phyloP scores from a whole-genome alignment of 35 echinoderm and acorn worm genomes.

The Patiria miniata region DNA sequence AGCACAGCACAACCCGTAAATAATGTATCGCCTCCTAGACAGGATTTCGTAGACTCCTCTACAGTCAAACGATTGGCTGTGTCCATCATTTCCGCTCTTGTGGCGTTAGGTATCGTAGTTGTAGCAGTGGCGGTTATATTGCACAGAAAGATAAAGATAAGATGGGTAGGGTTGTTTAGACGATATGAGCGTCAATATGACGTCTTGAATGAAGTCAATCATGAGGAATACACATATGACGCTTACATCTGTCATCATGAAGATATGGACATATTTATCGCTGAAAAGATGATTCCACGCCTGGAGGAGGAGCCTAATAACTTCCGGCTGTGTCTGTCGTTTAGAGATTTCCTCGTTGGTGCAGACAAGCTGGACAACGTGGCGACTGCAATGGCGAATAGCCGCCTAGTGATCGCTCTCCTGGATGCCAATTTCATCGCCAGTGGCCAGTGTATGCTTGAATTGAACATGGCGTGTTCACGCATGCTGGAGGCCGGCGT shows the following conservation, averaged over 20 bases:
- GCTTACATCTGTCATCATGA: too few relatives aligned
- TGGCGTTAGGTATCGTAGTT: background rate
- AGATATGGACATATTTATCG: background rate
- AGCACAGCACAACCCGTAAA: background rate
- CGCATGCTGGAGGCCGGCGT: background rate
- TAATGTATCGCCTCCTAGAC: background rate
- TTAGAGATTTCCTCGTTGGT: constrained; percentile 29
- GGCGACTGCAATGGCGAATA: constrained; percentile 1
- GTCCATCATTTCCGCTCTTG: background rate
- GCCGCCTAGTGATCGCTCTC: background rate
- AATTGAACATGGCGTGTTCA: constrained; percentile 32
- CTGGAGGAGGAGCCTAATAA: constrained; percentile 3
- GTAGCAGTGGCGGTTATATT: background rate
- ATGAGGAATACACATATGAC: too few relatives aligned
- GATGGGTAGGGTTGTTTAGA: background rate
- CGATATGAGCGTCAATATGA: background rate
- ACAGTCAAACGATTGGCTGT: background rate
- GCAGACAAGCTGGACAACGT: constrained; percentile 22
- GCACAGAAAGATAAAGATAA: background rate
- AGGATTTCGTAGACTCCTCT: background rate
- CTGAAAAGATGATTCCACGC: constrained; percentile 18
- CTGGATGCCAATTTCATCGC: constrained; percentile 17
- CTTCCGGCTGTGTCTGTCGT: constrained; percentile 32
- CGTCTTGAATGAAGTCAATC: background rate
- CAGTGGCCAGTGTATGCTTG: constrained; percentile 29